Base-by-base conservation (phyloP, 1,140 invertebrate genomes). In the Ooceraea biroi region DNA sequence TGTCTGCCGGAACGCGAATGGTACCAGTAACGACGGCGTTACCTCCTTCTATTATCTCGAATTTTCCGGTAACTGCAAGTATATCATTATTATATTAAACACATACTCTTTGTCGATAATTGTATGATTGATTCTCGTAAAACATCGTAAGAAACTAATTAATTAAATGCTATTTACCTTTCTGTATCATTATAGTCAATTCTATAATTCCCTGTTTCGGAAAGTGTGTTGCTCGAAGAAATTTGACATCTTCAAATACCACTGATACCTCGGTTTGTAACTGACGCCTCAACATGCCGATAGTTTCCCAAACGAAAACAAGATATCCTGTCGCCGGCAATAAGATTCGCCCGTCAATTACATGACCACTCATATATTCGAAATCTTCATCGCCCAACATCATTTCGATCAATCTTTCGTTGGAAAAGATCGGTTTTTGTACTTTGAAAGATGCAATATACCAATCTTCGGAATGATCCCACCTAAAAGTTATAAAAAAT, bases 241-340 rank as follows among this genome's bases (percentile, higher is more conserved):
- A 98, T 55, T 96, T 95, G 5, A 99, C 96, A 94, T 99, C 96
- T 92, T 98, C 97, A 92, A 99, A 98, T 4, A 97, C 95, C 0
- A 99, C 96, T 0, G 97, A 96, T 8, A 98, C 95, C 90, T 98
- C 96, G 50, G 96, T 96, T 88, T 95, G 97, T 0, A 95, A 92
- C 58, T 96, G 94, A 63, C 97, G 96, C 90, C 95, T 95, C 94
- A 98, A 96, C 93, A 97, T 96, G 17, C 97, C 97, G 30, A 99
- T 92, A 2, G 98, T 97, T 93, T 98, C 97, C 98, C 98, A 99
- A 1, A 98, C 97, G 14, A 99, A 94, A 3, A 96, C 93, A 78
- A 97, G 89, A 91, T 97, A 99, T 41, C 98, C 98, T n/a, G 98
- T 98, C 0, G 98, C 98, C 1, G 98, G 98, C 85, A 97, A 97